These are phyloP conservation scores for Burhinus oedicnemus DNA, from an alignment of 2,113 vertebrate species.

Conservation along the genomic window DNA sequence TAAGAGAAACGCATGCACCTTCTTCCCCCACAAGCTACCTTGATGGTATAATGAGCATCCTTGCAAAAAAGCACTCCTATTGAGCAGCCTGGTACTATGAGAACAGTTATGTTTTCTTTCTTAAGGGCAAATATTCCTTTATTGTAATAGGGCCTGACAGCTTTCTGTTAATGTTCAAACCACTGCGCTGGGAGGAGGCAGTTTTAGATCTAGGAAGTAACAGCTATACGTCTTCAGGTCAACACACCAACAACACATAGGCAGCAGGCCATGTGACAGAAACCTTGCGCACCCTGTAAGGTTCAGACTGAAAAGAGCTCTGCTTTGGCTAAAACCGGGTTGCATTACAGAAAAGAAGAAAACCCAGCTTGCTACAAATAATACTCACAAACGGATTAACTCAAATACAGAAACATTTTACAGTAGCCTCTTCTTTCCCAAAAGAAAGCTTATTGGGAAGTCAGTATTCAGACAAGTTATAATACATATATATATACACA, in stretches of 20 bases:
- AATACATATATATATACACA: not conserved
- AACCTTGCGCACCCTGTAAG: not conserved
- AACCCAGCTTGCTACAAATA: not conserved
- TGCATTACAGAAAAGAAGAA: not conserved
- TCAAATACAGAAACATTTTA: not conserved
- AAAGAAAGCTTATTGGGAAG: not conserved
- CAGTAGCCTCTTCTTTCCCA: not conserved
- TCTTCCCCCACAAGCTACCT: not conserved
- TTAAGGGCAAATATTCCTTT: not conserved
- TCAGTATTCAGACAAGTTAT: not conserved
- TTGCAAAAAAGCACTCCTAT: not conserved
- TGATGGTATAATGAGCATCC: not conserved
- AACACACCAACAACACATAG: not conserved
- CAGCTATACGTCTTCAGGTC: not conserved
- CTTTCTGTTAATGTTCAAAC: not conserved
- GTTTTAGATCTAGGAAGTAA: not conserved
- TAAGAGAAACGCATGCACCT: not conserved
- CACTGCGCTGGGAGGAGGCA: not conserved
- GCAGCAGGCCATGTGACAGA: not conserved
- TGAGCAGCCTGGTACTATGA: not conserved
- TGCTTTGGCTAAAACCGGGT: not conserved
- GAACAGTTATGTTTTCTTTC: not conserved
- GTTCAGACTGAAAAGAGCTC: not conserved
- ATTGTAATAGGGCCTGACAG: not conserved
- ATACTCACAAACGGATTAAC: not conserved